Conservation (phyloP, 2,888 invertebrate genomes). For the Volucella inflata region DNA sequence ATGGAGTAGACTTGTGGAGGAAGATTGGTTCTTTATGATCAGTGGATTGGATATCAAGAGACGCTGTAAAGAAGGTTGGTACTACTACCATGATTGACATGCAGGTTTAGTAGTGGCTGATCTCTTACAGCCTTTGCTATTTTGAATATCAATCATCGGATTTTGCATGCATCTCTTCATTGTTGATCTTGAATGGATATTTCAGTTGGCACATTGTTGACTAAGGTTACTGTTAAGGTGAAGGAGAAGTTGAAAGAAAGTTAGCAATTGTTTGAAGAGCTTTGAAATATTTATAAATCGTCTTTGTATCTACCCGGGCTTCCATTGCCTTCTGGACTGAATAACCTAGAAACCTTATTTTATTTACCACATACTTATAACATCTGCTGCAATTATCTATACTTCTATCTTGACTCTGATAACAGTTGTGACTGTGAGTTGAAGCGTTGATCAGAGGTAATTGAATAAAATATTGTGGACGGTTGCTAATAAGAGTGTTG, state of each 20-base stretch:
- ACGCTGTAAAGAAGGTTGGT: conserved; percentile 24
- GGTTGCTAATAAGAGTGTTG: no score
- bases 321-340: no score
- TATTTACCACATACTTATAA: no score
- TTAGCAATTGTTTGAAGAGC: neutral
- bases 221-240: conserved; percentile 40
- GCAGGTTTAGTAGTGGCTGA: conserved; percentile 53
- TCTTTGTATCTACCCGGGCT: no score
- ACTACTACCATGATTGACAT: conserved; percentile 48
- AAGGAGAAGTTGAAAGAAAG: conserved; percentile 23
- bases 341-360: no score
- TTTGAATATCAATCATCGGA: conserved; percentile 59
- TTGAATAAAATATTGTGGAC: no score
- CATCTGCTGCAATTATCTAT: no score
- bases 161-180: conserved; percentile 33
- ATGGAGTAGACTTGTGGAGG: conserved; percentile 54
- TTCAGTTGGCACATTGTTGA: conserved; percentile 53
- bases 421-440: no score
- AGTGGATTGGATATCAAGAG: conserved; percentile 46
- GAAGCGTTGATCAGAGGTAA: no score
- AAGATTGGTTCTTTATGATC: conserved; percentile 43
- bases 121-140: conserved; percentile 53
- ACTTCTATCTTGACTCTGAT: no score
- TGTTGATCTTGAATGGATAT: conserved; percentile 27
- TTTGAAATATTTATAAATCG: no score